Percentiles rank a stretch among this genome's conserved stretches.
Evolutionary conservation across 2,113 vertebrate genomes (phyloP).

Genomic region (Penelope pileata): DNA sequence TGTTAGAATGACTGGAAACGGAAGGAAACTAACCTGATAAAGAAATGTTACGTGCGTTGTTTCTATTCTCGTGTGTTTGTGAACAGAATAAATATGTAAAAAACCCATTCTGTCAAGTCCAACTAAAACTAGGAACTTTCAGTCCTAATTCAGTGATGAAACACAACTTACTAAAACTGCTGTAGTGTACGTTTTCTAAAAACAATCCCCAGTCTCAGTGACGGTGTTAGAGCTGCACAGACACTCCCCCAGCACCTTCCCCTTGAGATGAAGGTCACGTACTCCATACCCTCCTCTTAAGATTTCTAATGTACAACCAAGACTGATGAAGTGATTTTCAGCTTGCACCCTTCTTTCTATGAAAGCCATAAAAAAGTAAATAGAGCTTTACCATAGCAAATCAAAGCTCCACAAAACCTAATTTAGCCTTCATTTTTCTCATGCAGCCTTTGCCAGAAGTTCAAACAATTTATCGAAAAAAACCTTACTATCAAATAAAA

Average conservation of each 20-base stretch:
- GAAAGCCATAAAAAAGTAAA: background rate
- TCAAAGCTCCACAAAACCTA: background rate
- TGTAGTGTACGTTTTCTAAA: background rate
- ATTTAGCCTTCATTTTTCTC: background rate
- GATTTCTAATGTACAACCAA: background rate
- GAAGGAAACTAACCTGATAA: slow-evolving; percentile 60
- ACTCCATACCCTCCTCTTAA: background rate
- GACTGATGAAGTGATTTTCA: background rate
- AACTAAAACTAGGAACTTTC: background rate
- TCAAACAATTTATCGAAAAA: background rate
- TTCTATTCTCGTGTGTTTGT: background rate
- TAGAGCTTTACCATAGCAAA: background rate
- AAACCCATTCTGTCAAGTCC: background rate
- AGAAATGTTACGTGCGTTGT: background rate
- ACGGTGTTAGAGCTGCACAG: background rate
- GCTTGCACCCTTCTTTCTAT: background rate
- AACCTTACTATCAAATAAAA: background rate
- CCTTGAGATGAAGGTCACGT: background rate
- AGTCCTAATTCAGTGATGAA: background rate
- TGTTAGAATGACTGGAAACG: slow-evolving; percentile 61
- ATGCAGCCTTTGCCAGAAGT: background rate
- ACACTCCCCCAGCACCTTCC: background rate
- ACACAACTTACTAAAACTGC: background rate
- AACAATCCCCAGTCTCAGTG: background rate
- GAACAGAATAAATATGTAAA: slow-evolving; percentile 6